These are phyloP conservation scores for Octopus sinensis DNA, from an alignment of 1,140 invertebrate genomes.

Conservation along the genomic window DNA sequence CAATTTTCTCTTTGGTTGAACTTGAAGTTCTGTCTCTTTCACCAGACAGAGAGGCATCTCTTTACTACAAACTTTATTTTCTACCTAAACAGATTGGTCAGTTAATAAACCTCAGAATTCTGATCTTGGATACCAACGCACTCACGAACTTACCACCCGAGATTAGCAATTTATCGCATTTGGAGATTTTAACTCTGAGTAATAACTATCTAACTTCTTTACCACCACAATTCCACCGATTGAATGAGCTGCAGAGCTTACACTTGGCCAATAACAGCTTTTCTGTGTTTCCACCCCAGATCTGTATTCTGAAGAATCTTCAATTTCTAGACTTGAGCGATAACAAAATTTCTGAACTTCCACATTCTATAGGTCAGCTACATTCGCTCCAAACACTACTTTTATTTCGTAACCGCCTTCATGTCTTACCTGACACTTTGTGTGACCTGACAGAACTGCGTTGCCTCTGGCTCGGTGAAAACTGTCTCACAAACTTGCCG, in stretches of 20 bases:
- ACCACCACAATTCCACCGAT: slow-evolving; percentile 45
- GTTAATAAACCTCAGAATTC: slow-evolving; percentile 48
- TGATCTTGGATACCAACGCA: slow-evolving; percentile 58
- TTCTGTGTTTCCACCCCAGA: slow-evolving; percentile 44
- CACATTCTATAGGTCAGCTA: slow-evolving; percentile 47
- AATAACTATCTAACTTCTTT: slow-evolving; percentile 52
- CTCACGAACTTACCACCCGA: slow-evolving; percentile 49
- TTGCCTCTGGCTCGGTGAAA: slow-evolving; percentile 56
- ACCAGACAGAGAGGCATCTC: slow-evolving; percentile 53
- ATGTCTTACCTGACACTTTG: slow-evolving; percentile 48
- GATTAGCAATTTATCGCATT: slow-evolving; percentile 43
- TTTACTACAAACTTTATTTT: slow-evolving; percentile 47
- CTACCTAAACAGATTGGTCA: slow-evolving; percentile 49
- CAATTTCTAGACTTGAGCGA: slow-evolving; percentile 55
- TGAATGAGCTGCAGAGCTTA: slow-evolving; percentile 51
- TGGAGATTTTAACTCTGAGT: slow-evolving; percentile 54
- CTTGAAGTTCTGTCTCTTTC: slow-evolving; percentile 57
- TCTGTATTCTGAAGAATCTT: slow-evolving; percentile 46
- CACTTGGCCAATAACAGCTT: slow-evolving; percentile 57
- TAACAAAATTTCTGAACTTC: slow-evolving; percentile 43
- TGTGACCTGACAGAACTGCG: slow-evolving; percentile 47
- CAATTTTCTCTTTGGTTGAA: slow-evolving; percentile 50
- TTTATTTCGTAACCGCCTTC: slow-evolving; percentile 50
- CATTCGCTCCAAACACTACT: slow-evolving; percentile 50
- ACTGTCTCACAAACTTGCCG: slow-evolving; percentile 47